Evolutionary conservation across 1,140 invertebrate species (phyloP).

Genomic region (Neodiprion lecontei): DNA sequence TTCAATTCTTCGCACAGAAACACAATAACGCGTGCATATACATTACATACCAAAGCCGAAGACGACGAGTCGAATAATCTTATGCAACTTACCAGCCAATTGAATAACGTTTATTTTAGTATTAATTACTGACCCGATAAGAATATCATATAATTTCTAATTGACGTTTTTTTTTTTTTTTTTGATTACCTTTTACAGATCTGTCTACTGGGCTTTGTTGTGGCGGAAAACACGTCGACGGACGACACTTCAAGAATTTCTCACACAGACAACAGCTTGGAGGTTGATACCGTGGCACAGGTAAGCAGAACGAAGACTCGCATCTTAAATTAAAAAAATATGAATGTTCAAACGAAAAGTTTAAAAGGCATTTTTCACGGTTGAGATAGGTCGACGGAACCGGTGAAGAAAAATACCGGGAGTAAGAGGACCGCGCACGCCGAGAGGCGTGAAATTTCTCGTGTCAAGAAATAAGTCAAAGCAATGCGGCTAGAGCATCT

Average conservation of each 20-base stretch:
- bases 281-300: slow-evolving; percentile 45
- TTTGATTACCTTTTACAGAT: slow-evolving; percentile 42
- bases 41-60: too few relatives aligned
- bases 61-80: too few relatives aligned
- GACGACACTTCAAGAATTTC: slow-evolving; percentile 48
- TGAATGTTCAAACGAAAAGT: too few relatives aligned
- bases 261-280: slow-evolving; percentile 41
- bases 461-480: too few relatives aligned
- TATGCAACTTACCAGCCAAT: too few relatives aligned
- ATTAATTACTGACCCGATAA: too few relatives aligned
- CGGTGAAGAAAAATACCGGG: neutral
- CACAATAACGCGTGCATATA: too few relatives aligned
- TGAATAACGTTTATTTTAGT: too few relatives aligned
- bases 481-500: too few relatives aligned
- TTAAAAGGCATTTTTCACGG: too few relatives aligned
- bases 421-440: neutral
- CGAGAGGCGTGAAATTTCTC: too few relatives aligned
- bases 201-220: slow-evolving; percentile 48
- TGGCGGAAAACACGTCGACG: slow-evolving; percentile 53
- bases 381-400: neutral
- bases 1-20: too few relatives aligned
- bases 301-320: slow-evolving; percentile 35
- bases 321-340: slow-evolving; percentile 9
- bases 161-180: slow-evolving; percentile 18
- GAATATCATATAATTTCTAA: neutral